phyloP scores from a whole-genome alignment of 2,797 vertebrate species.

The Molossus alvarezi region DNA sequence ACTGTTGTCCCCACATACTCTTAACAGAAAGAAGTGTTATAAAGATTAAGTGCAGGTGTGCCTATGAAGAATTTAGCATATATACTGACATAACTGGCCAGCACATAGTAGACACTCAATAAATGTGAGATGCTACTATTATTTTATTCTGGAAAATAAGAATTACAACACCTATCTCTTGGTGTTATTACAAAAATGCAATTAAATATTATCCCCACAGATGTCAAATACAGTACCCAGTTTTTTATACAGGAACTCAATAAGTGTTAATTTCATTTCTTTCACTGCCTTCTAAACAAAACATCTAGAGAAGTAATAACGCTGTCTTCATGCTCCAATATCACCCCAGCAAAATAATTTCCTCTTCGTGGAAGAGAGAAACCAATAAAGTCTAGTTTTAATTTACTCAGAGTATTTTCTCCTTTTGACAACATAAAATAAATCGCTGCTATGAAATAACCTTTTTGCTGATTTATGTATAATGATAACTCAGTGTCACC shows the following conservation, averaged over 20 bases:
- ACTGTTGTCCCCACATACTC: neutral
- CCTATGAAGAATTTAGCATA: neutral
- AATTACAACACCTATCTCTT: conserved; percentile 8
- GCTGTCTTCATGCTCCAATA: conserved; percentile 37
- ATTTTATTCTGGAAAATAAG: conserved; percentile 49
- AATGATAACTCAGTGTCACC: conserved; percentile 29
- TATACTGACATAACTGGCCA: neutral
- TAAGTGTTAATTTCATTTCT: conserved; percentile 65
- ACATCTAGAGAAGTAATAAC: conserved; percentile 61
- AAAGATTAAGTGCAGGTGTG: neutral
- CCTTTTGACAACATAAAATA: conserved; percentile 61
- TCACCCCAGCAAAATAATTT: conserved; percentile 70
- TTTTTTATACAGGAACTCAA: conserved; percentile 39
- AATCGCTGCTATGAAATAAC: conserved; percentile 48
- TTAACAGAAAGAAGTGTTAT: neutral
- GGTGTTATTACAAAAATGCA: conserved; percentile 31
- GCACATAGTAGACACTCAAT: neutral
- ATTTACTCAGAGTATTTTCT: conserved; percentile 69
- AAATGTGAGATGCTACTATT: neutral
- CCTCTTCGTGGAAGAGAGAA: conserved; percentile 68
- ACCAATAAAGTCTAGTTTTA: conserved; percentile 60
- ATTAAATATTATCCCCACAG: conserved; percentile 22
- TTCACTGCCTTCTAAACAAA: conserved; percentile 65
- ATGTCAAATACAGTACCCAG: neutral
- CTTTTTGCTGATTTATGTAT: neutral